Evolutionary conservation across 2,888 invertebrate species (phyloP).

Genomic region (Netelia inedita): DNA sequence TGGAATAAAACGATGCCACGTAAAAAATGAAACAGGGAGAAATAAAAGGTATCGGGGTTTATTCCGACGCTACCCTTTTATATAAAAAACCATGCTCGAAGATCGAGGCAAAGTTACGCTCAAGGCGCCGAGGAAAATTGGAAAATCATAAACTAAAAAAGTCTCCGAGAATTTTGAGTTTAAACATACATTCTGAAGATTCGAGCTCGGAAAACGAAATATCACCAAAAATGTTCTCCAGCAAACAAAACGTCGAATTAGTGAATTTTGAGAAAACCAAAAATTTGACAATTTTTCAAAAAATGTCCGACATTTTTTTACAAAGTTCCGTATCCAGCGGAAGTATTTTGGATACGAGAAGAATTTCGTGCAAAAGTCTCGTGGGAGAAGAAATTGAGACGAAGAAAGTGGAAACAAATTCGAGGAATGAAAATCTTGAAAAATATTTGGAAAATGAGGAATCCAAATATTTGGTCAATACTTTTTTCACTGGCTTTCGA

Average conservation of each 20-base stretch:
- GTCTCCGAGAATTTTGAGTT: background rate
- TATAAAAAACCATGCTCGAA: constrained; percentile 57
- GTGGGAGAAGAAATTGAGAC: background rate
- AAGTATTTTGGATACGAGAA: background rate
- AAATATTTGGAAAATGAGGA: background rate
- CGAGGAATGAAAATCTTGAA: constrained; percentile 3
- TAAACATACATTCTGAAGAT: background rate
- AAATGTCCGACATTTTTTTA: background rate
- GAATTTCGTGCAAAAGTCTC: background rate
- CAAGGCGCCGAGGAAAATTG: constrained; percentile 52
- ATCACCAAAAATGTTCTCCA: constrained; percentile 55
- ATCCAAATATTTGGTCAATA: background rate
- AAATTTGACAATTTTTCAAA: constrained; percentile 1
- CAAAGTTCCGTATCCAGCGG: background rate
- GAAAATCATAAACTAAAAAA: constrained; percentile 19
- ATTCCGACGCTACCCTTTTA: constrained; percentile 15
- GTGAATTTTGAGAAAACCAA: constrained; percentile 48
- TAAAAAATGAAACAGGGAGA: constrained; percentile 50
- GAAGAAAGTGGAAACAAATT: constrained; percentile 15
- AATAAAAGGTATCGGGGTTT: constrained; percentile 9
- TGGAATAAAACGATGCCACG: constrained; percentile 5
- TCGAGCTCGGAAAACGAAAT: constrained; percentile 60
- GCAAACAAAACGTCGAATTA: constrained; percentile 68
- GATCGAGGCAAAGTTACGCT: constrained; percentile 58
- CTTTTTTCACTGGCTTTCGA: background rate